Conservation (phyloP, 1,140 invertebrate genomes). For the Formica exsecta region DNA sequence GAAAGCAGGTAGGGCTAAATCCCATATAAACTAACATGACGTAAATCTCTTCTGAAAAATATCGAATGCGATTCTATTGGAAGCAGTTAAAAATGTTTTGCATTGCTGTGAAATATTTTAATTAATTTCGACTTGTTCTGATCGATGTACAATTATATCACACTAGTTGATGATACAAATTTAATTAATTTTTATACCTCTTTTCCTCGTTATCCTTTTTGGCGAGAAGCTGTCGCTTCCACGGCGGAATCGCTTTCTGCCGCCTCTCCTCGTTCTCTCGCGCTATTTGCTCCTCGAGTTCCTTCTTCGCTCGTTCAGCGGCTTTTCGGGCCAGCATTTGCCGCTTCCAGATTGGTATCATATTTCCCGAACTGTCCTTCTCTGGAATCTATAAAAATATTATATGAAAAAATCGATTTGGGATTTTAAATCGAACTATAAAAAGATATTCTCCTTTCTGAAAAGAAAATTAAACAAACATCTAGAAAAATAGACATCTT, state of each 20-base stretch:
- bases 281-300: conserved; percentile 94
- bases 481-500: not conserved
- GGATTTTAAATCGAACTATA: not conserved
- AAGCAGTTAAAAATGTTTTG: not conserved
- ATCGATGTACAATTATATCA: not conserved
- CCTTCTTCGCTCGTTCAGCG: conserved; percentile 95
- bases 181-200: conserved; percentile 86
- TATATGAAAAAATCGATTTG: not conserved
- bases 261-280: conserved; percentile 94
- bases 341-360: conserved; percentile 97
- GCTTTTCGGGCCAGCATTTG: conserved; percentile 97
- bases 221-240: conserved; percentile 95
- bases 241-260: conserved; percentile 95
- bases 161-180: conserved; percentile 8
- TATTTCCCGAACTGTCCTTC: conserved; percentile 94
- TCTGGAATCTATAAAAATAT: conserved; percentile 92
- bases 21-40: not conserved
- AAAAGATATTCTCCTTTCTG: not conserved
- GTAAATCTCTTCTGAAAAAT: not conserved
- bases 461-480: not conserved
- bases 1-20: not conserved
- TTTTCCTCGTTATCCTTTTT: conserved; percentile 92
- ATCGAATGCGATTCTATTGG: not conserved
- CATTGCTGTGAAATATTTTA: not conserved
- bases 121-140: conserved; percentile 25